Conservation (phyloP, 23 tunicate genomes). For the Clavelina lepadiformis region DNA sequence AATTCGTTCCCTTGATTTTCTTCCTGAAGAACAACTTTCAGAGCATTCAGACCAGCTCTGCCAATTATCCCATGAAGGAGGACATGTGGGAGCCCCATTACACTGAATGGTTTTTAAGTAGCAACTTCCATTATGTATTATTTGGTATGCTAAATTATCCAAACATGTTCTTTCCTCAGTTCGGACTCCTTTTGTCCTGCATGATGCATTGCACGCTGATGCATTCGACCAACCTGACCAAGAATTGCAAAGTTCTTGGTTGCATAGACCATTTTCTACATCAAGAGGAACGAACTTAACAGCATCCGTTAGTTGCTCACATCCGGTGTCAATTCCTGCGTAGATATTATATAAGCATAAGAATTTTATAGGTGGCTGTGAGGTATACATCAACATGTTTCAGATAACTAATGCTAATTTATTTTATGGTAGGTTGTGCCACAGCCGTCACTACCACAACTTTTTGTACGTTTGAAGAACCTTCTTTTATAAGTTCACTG, state of each 20-base stretch:
- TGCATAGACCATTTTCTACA: conserved; percentile 9
- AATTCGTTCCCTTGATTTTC: conserved; percentile 3
- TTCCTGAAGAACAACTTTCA: conserved; percentile 12
- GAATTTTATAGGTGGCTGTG: too few relatives aligned
- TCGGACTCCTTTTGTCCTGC: conserved; percentile 10
- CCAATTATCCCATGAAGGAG: conserved; percentile 29
- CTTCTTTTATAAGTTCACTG: too few relatives aligned
- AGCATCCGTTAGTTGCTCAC: background rate
- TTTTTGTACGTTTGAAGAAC: too few relatives aligned
- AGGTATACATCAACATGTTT: too few relatives aligned
- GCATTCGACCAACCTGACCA: conserved; percentile 17
- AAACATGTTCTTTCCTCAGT: conserved; percentile 9
- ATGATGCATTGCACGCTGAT: conserved; percentile 20
- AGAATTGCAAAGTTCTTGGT: conserved; percentile 6
- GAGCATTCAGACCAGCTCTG: conserved; percentile 23
- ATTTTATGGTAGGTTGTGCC: too few relatives aligned
- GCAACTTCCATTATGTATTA: background rate
- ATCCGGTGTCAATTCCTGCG: conserved; percentile 1
- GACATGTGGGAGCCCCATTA: conserved; percentile 26
- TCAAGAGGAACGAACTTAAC: background rate
- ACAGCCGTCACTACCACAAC: too few relatives aligned
- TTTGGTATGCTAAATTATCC: too few relatives aligned
- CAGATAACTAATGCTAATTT: too few relatives aligned
- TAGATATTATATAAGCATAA: too few relatives aligned
- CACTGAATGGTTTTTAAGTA: background rate